These are phyloP conservation scores for Drosophila mettleri DNA, from an alignment of 2,888 invertebrate genomes.

Conservation along the genomic window DNA sequence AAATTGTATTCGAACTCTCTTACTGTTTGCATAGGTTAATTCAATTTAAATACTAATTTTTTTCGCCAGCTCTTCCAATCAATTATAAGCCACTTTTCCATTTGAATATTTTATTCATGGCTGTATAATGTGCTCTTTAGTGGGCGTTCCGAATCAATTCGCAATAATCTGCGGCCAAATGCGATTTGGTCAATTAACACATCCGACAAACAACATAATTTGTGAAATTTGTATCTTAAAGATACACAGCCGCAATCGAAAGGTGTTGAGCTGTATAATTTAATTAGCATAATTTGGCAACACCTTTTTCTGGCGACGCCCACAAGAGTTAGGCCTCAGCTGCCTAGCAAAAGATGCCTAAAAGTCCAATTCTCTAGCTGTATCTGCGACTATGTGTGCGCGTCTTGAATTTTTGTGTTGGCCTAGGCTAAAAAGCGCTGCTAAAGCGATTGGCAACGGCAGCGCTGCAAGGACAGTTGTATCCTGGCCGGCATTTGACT, in stretches of 20 bases:
- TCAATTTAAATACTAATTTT: not conserved
- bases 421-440: slow-evolving; percentile 71
- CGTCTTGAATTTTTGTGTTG: slow-evolving; percentile 45
- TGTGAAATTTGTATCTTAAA: slow-evolving; percentile 34
- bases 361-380: not conserved
- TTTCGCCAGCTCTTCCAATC: not conserved
- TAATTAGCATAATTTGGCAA: slow-evolving; percentile 80
- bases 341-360: slow-evolving; percentile 21
- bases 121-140: slow-evolving; percentile 45
- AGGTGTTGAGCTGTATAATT: slow-evolving; percentile 51
- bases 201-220: slow-evolving; percentile 35
- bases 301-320: slow-evolving; percentile 67
- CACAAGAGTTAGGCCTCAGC: slow-evolving; percentile 30
- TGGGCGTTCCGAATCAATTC: slow-evolving; percentile 69
- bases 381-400: slow-evolving; percentile 4
- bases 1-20: not conserved
- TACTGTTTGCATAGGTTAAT: not conserved
- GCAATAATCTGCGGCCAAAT: slow-evolving; percentile 41
- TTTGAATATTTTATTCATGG: slow-evolving; percentile 20
- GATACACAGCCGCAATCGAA: slow-evolving; percentile 10
- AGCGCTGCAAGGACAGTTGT: slow-evolving; percentile 33
- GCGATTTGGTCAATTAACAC: slow-evolving; percentile 60
- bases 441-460: slow-evolving; percentile 76
- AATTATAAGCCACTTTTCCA: slow-evolving; percentile 18
- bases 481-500: slow-evolving; percentile 60